phyloP scores from a whole-genome alignment of 1,140 invertebrate genomes.

The Drosophila setifemur region DNA sequence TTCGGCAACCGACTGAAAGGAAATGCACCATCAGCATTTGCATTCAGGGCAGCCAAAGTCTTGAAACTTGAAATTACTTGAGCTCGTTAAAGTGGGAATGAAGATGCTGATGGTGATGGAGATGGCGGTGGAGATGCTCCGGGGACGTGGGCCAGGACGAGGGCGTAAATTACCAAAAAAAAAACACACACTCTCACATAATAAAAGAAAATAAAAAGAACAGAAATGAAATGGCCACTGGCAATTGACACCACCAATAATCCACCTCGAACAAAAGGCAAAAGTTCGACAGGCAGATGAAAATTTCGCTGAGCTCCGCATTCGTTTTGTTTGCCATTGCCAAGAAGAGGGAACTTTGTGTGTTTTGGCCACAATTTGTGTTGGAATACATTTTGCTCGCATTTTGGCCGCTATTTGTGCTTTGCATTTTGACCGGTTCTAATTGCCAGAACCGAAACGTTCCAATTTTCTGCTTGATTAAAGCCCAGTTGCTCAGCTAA shows the following conservation, averaged over 20 bases:
- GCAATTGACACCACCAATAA: conserved; percentile 80
- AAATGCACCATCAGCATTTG: conserved; percentile 76
- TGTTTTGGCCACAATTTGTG: conserved; percentile 11
- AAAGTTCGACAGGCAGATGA: conserved; percentile 55
- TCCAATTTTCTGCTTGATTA: conserved; percentile 73
- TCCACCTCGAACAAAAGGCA: conserved; percentile 39
- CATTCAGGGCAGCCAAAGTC: conserved; percentile 52
- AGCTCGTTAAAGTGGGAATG: conserved; percentile 42
- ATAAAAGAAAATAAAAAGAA: conserved; percentile 6
- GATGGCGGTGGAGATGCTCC: conserved; percentile 7
- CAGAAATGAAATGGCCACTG: conserved; percentile 66
- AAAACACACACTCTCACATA: no score
- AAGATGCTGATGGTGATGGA: conserved; percentile 9
- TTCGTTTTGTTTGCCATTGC: conserved; percentile 60
- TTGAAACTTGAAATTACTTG: conserved; percentile 72
- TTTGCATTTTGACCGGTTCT: conserved; percentile 46
- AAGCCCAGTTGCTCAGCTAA: conserved; percentile 51
- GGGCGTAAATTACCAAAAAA: conserved; percentile 72
- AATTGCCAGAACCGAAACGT: conserved; percentile 52
- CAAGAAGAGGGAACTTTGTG: conserved; percentile 12
- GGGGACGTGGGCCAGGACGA: not conserved
- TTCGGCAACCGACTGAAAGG: conserved; percentile 54
- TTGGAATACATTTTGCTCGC: conserved; percentile 17
- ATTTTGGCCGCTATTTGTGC: conserved; percentile 24
- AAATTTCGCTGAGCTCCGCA: conserved; percentile 69